A percentile compares a stretch with the other conserved stretches of the same genome.
Conservation (phyloP, 2,888 invertebrate genomes). For the Chrysomela aeneicollis region DNA sequence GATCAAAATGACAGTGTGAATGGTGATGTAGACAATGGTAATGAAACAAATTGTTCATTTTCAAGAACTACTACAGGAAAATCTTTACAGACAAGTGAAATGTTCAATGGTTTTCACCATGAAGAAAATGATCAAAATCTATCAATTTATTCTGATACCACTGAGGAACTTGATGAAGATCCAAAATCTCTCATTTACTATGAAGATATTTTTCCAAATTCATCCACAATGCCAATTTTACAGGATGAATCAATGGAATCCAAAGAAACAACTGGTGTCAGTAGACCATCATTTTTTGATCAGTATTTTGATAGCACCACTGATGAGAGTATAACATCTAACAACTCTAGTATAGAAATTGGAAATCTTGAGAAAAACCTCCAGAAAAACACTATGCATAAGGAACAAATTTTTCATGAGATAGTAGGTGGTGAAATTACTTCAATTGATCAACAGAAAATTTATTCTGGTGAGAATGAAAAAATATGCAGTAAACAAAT, state of each 20-base stretch:
- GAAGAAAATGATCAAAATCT: constrained; percentile 19
- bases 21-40: not conserved
- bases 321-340: not conserved
- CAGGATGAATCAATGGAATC: not conserved
- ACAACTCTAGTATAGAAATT: not conserved
- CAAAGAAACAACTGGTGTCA: not conserved
- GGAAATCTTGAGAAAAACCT: not conserved
- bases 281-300: constrained; percentile 47
- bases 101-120: not conserved
- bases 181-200: constrained; percentile 35
- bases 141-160: constrained; percentile 39
- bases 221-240: constrained; percentile 30
- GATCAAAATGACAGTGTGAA: not conserved
- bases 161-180: constrained; percentile 41
- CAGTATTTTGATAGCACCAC: constrained; percentile 44
- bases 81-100: too few species aligned
- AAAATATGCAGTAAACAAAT: constrained; percentile 47
- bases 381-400: not conserved
- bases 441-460: not conserved
- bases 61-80: not conserved
- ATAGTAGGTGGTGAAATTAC: not conserved
- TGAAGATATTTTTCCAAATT: constrained; percentile 40
- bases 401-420: not conserved
- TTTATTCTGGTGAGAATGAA: not conserved
- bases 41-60: not conserved